These are phyloP conservation scores for Pangasianodon gigas DNA, from an alignment of 2,113 vertebrate genomes.

Conservation along the genomic window DNA sequence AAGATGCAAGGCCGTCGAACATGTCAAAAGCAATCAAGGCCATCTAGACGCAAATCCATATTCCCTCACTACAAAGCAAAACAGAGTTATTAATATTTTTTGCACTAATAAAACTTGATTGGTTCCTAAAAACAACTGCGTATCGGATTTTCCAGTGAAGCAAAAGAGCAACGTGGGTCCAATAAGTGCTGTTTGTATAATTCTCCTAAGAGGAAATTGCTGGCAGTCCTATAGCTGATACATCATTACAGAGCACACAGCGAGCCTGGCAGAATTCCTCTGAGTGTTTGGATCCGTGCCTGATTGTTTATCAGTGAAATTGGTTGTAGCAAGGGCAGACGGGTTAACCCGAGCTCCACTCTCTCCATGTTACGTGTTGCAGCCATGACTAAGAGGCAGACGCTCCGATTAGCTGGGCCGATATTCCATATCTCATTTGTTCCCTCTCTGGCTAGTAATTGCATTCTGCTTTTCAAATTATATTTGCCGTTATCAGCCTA, in stretches of 20 bases:
- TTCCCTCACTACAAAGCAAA: constrained; percentile 58
- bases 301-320: constrained; percentile 61
- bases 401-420: constrained; percentile 64
- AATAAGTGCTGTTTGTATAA: constrained; percentile 49
- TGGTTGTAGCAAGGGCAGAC: constrained; percentile 63
- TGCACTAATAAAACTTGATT: constrained; percentile 64
- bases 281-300: constrained; percentile 50
- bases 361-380: constrained; percentile 50
- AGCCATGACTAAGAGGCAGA: constrained; percentile 62
- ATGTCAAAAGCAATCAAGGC: constrained; percentile 62
- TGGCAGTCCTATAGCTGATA: constrained; percentile 48
- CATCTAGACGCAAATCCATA: constrained; percentile 58
- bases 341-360: constrained; percentile 50
- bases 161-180: constrained; percentile 13
- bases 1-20: constrained; percentile 55
- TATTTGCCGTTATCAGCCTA: constrained; percentile 64
- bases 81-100: constrained; percentile 60
- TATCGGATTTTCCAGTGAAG: constrained; percentile 50
- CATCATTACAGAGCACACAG: constrained; percentile 47
- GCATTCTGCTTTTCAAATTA: constrained; percentile 66
- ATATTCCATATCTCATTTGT: constrained; percentile 65
- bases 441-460: constrained; percentile 64
- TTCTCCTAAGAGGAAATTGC: constrained; percentile 53
- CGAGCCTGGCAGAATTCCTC: constrained; percentile 49
- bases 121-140: constrained; percentile 56